Conservation (phyloP, 1,140 invertebrate genomes). For the Sitobion miscanthi region DNA sequence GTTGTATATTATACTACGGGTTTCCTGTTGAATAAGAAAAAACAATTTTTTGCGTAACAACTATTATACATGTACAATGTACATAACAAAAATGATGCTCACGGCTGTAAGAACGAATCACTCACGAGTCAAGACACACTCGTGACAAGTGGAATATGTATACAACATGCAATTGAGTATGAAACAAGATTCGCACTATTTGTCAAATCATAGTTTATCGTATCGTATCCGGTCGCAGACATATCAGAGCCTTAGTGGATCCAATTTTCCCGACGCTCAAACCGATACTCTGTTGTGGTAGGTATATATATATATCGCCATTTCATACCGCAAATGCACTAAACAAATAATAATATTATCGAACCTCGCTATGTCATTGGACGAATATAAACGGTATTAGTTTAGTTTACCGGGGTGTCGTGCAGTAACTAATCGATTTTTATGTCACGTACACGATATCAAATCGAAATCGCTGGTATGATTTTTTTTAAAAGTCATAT, state of each 20-base stretch:
- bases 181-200: background rate
- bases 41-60: background rate
- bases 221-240: background rate
- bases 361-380: background rate
- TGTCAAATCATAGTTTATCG: background rate
- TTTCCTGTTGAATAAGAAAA: slow-evolving; percentile 10
- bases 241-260: background rate
- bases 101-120: background rate
- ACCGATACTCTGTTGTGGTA: background rate
- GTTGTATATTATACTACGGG: background rate
- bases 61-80: background rate
- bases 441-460: no score
- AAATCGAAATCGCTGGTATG: no score
- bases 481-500: background rate
- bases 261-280: background rate
- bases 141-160: background rate
- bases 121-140: background rate
- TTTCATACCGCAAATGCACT: background rate
- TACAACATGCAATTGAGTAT: background rate
- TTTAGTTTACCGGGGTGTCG: no score
- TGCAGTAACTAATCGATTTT: no score
- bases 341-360: background rate
- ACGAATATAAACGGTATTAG: no score
- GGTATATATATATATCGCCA: background rate
- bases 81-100: background rate